phyloP scores from a whole-genome alignment of 2,113 vertebrate species.

The Lophochroa leadbeateri region DNA sequence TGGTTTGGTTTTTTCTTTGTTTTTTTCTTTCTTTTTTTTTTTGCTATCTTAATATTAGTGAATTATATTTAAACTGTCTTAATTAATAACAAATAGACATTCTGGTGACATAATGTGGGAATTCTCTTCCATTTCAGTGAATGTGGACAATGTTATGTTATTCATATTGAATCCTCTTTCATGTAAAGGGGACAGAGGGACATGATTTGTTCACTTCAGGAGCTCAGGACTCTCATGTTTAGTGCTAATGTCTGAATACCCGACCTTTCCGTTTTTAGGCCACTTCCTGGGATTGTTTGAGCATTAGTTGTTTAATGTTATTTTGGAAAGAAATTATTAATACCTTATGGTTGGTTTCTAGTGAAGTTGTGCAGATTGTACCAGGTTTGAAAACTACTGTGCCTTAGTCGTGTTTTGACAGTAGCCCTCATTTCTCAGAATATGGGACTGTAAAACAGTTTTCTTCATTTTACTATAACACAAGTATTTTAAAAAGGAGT shows the following conservation, averaged over 20 bases:
- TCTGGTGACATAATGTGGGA: not conserved
- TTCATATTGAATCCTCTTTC: not conserved
- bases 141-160: not conserved
- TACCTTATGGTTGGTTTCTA: not conserved
- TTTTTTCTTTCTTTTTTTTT: rapidly evolving
- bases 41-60: not conserved
- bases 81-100: not conserved
- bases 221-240: not conserved
- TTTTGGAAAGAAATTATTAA: not conserved
- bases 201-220: not conserved
- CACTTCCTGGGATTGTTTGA: not conserved
- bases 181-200: not conserved
- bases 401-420: not conserved
- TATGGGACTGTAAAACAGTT: not conserved
- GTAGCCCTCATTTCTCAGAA: not conserved
- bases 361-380: not conserved
- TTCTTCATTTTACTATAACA: not conserved
- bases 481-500: not conserved
- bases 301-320: not conserved
- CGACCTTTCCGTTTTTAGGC: not conserved
- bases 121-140: not conserved
- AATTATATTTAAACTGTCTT: not conserved
- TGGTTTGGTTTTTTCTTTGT: rapidly evolving
- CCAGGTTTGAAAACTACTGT: not conserved
- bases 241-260: not conserved